Base-by-base conservation (phyloP, 2,888 invertebrate species). In the Drosophila imparisetae region DNA sequence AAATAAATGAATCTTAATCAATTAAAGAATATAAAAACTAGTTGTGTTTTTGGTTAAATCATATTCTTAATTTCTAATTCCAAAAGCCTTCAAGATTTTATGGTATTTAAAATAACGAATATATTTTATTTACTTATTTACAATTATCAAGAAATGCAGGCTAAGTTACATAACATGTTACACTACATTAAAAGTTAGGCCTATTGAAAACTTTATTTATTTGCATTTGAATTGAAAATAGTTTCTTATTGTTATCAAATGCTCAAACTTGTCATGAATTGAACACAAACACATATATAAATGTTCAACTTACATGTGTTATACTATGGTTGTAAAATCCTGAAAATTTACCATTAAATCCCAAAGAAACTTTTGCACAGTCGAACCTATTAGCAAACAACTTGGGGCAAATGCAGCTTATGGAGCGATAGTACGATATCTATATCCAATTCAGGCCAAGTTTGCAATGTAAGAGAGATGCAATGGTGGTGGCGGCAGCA, bases 311-410 rank as follows among this genome's bases (percentile, higher is more conserved):
- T 42, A 36, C 45, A 63, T 69, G 66, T 50, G 53, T 64, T 50
- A 64, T 54, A 38, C 24, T 55, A 62, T 59, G 80, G 63, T 62
- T 67, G 76, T 49, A 58, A 71, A 65, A 78, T 78, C 78, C 59
- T 62, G 60, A 45, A 64, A 72, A 75, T 80, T 57, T 78, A 55
- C 53, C 60, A 81, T 75, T 75, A 84, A 82, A 68, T 78, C 81
- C 54, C 53, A 42, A 52, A 50, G 48, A 59, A 81, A 84, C 45
- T 78, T 82, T 82, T 13, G 59, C 73, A 52, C 59, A 60, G 70
- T 54, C 61, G 68, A 73, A 68, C 77, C 83, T 72, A 80, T 78
- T 78, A 75, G 76, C 71, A 71, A 66, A 66, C 63, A 75, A 80
- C 58, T 78, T 71, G 65, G 69, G 65, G 48, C 59, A n/a, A 69